Base-by-base conservation (phyloP, 2,113 vertebrate species). In the Cepphus grylle region DNA sequence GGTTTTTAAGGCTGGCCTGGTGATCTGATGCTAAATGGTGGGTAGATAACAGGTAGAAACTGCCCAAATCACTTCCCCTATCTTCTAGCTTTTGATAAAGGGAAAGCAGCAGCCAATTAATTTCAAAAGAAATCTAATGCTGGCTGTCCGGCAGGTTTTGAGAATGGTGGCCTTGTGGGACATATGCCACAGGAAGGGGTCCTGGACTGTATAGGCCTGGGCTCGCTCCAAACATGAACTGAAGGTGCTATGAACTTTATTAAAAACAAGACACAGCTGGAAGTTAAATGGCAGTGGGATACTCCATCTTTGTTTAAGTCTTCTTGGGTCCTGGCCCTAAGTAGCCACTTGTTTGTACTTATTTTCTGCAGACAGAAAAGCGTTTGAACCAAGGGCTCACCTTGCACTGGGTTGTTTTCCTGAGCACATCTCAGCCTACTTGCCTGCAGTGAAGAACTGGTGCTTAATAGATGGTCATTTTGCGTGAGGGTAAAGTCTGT, bases 131-230 rank as follows among this genome's bases (percentile, higher is more conserved):
- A 72, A 45, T 5, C 15, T 47, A 17, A 45, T 61, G 23, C 9
- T 72, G 52, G 6, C 18, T 81, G 25, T 55, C 15, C 1, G 2
- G 9, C 3, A 15, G 43, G 18, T 77, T 71, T 67, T 62, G 63
- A 59, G 40, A 66, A 9, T 5, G 16, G 5, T 61, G 11, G 12
- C 32, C 40, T 61, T 81, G 56, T 61, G 45, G 32, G 11, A 76
- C n/a, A 76, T 6, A 5, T 61, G 36, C 8, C 26, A 38, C 2
- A 0, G 22, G 29, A 56, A 4, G 5, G 2, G 4, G 3, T 47
- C 32, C 38, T 72, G 38, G 18, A 3, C 21, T 69, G 5, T 50
- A 26, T 17, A 69, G 32, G 19, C 56, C 30, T 86, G 15, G 21
- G 5, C 5, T 85, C 21, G 40, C n/a, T 71, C 42, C 8, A 74